Evolutionary conservation across 2,797 vertebrate genomes (phyloP), one percentile per base, ranked within the genome.

Genomic region (Semaprochilodus insignis): DNA sequence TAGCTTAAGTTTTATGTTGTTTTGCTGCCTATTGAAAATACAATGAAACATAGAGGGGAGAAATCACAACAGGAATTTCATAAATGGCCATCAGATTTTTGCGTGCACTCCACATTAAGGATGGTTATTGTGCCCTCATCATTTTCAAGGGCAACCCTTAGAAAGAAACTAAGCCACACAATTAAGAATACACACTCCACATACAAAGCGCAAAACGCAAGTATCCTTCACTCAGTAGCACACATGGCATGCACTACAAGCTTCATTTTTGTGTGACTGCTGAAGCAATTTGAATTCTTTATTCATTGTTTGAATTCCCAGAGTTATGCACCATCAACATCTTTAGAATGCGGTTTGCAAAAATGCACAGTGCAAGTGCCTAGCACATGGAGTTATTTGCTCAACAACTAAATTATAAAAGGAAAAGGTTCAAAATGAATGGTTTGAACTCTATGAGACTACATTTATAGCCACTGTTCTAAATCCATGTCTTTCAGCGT

Each of bases 1-100:
- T 92, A 90, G 90, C 92, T 94, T 94, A 94, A 93, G 93, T 90
- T 94, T 95, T 94, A 93, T 93, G 92, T 94, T 91, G 91, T 92
- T 92, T 92, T 89, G 92, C 91, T 88, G 87, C 86, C 80, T 91
- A 92, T 88, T 91, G 93, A 94, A 94, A 94, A 94, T 93, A 95
- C 90, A 92, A 94, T 91, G 85, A 86, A 85, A 87, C 77, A 82
- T 77, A 60, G 79, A 75, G 57, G 76, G 7, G 48, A 69, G 59
- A 71, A 70, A 75, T 70, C 85, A 80, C 51, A 51, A 55, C 65
- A 80, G 66, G 57, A 73, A 57, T 85, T 86, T 81, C 77, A 81
- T 48, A 75, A 74, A 80, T 62, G 79, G 71, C 76, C 69, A 81
- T 60, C 70, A 73, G 16, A 86, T 66, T 85, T 91, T 87, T 88